Conservation (phyloP, 2,797 vertebrate genomes). For the Huso huso region DNA sequence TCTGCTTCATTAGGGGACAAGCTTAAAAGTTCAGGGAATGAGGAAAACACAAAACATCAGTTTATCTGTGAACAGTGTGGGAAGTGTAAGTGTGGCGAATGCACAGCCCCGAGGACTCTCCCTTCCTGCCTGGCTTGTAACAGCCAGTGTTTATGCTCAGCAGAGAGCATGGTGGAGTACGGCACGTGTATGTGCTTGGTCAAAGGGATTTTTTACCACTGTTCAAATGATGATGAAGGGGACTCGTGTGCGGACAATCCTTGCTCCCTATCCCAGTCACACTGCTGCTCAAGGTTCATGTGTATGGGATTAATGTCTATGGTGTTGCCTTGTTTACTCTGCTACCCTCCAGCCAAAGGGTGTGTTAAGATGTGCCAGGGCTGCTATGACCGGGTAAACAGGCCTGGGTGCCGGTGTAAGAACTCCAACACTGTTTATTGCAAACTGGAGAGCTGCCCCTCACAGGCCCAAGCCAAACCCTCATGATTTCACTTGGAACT, state of each 20-base stretch:
- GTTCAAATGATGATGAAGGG: constrained; percentile 86
- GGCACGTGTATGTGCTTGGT: constrained; percentile 94
- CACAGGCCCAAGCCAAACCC: constrained; percentile 69
- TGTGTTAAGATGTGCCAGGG: constrained; percentile 79
- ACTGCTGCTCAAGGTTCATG: constrained; percentile 89
- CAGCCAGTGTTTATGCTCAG: constrained; percentile 86
- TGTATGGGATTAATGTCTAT: constrained; percentile 90
- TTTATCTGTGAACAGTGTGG: constrained; percentile 93
- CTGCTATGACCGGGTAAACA: constrained; percentile 78
- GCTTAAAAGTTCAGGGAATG: constrained; percentile 71
- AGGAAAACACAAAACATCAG: constrained; percentile 67
- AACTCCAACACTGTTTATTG: constrained; percentile 97
- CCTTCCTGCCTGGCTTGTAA: constrained; percentile 85
- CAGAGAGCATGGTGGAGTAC: constrained; percentile 86
- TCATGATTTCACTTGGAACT: constrained; percentile 66
- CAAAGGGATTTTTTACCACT: constrained; percentile 96
- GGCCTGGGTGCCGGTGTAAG: constrained; percentile 91
- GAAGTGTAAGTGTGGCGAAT: constrained; percentile 88
- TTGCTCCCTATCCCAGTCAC: constrained; percentile 86
- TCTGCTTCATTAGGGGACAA: constrained; percentile 60
- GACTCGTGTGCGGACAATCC: constrained; percentile 89
- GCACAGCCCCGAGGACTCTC: constrained; percentile 79
- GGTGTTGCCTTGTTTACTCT: constrained; percentile 87
- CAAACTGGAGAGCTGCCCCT: constrained; percentile 85
- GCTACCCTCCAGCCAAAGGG: constrained; percentile 87